Evolutionary conservation across 2,888 invertebrate genomes (phyloP), one percentile per base, ranked within the genome.

Genomic region (Deilephila elpenor): DNA sequence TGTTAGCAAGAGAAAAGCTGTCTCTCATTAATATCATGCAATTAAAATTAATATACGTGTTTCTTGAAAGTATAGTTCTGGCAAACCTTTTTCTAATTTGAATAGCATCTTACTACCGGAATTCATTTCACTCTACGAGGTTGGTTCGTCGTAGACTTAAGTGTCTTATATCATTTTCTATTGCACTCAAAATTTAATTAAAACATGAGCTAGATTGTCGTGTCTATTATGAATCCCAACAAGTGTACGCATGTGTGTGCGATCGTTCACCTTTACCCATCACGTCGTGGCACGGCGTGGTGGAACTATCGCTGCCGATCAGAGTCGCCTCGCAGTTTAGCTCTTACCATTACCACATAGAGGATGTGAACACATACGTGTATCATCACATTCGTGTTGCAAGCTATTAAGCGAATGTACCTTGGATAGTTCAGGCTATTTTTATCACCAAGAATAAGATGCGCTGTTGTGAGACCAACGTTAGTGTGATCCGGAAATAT

Each of bases 291-390:
- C 17, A 37, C 44, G 19, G 56, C n/a, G n/a, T 67, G 44, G 44
- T 67, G 67, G 67, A 67, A 51, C 67, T 67, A 67, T 67, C 44
- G 51, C 67, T 37, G 34, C n/a, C 67, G 67, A 67, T 67, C 67
- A 44, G 67, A 67, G 62, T 19, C 61, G 61, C n/a, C 62, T 17
- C 56, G 44, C 44, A 56, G 56, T 56, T 56, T 34, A 62, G 25
- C 44, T 64, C 44, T 25, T 51, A 17, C 37, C 64, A 64, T 67
- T 67, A 44, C 67, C 51, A 14, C 67, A 64, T 64, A 51, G 44
- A 67, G 67, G 67, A 67, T 67, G 67, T 67, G 67, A 67, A 51
- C 44, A 67, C 67, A 67, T 62, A n/a, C 25, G 44, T 4, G 51
- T 67, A 67, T 67, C 67, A 67, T 67, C 64, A 37, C 37, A 56